Evolutionary conservation across 2,113 vertebrate genomes (phyloP).

Genomic region (Struthidea cinerea): DNA sequence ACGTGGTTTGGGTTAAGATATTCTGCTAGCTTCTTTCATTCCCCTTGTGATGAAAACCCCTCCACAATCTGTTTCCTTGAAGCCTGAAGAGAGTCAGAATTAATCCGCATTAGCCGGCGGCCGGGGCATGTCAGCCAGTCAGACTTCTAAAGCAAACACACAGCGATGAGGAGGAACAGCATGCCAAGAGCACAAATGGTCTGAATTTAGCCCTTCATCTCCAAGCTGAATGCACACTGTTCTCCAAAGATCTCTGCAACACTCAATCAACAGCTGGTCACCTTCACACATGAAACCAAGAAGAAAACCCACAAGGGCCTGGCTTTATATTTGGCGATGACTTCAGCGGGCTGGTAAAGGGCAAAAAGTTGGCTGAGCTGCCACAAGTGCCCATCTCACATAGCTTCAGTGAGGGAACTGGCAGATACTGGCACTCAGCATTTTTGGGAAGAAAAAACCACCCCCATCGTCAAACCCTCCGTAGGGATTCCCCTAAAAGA

Average conservation of each 20-base stretch:
- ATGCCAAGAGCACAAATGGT: constrained; percentile 48
- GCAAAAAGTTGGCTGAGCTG: not conserved
- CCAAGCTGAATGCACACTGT: not conserved
- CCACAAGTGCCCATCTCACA: not conserved
- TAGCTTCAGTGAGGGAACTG: not conserved
- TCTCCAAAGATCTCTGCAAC: constrained; percentile 34
- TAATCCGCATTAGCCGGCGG: not conserved
- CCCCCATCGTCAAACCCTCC: not conserved
- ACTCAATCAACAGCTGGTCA: constrained; percentile 38
- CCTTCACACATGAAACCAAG: constrained; percentile 13
- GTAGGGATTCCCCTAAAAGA: not conserved
- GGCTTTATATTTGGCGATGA: not conserved
- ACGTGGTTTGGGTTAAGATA: not conserved
- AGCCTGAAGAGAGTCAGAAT: constrained; percentile 12
- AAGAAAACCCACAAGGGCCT: constrained; percentile 3
- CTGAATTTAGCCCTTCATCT: constrained; percentile 51
- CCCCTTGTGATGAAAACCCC: constrained; percentile 23
- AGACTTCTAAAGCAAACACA: constrained; percentile 53
- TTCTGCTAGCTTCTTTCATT: constrained; percentile 35
- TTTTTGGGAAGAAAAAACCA: not conserved
- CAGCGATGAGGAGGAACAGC: not conserved
- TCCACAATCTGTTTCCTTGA: constrained; percentile 24
- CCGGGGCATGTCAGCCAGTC: constrained; percentile 4
- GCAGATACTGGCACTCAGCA: not conserved
- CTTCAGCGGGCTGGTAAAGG: not conserved